phyloP scores from a whole-genome alignment of 1,140 invertebrate genomes.

The Hycleus cichorii region DNA sequence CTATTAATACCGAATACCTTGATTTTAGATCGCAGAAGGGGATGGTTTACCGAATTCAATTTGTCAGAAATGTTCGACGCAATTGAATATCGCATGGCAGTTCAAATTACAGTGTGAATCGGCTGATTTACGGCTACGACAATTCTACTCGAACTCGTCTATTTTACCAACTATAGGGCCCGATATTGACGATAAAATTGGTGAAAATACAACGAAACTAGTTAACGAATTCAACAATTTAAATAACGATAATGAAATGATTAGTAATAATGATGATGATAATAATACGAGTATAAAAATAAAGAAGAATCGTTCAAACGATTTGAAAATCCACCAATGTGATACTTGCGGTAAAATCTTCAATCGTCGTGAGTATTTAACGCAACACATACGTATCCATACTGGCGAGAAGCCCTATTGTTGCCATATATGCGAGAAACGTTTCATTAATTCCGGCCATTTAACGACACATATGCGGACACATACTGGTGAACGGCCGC shows the following conservation, averaged over 20 bases:
- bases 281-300: too few species aligned
- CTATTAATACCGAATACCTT: too few species aligned
- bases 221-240: neutral
- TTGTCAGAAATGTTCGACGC: constrained; percentile 38
- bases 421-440: constrained; percentile 25
- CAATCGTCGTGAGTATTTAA: constrained; percentile 25
- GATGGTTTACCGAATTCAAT: constrained; percentile 43
- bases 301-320: constrained; percentile 13
- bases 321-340: constrained; percentile 23
- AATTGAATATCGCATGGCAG: constrained; percentile 40
- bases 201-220: too few species aligned
- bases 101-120: constrained; percentile 44
- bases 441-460: constrained; percentile 24
- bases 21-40: constrained; percentile 39
- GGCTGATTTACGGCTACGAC: constrained; percentile 36
- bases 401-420: constrained; percentile 26
- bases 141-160: constrained; percentile 14
- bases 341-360: constrained; percentile 26
- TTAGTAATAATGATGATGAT: too few species aligned
- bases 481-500: constrained; percentile 40
- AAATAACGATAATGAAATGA: neutral
- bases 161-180: too few species aligned
- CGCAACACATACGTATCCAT: constrained; percentile 25
- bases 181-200: too few species aligned
- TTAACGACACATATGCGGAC: constrained; percentile 41